Base-by-base conservation (phyloP, 2,797 vertebrate genomes). In the Parambassis ranga region DNA sequence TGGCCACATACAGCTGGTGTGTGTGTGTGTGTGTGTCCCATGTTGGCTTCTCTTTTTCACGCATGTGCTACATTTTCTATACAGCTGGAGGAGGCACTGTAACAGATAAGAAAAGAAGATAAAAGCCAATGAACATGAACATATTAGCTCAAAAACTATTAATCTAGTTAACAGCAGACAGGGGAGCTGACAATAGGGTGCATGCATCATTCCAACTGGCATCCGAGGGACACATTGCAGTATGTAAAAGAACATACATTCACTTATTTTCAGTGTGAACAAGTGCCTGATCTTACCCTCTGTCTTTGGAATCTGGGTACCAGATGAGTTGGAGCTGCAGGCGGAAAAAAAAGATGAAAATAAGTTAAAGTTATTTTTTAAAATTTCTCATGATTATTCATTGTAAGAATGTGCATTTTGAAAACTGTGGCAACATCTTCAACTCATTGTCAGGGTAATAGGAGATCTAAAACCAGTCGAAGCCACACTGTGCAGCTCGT, bases 41-140 rank as follows among this genome's bases (percentile, higher is more conserved):
- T 37, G 53, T 46, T 2, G 16, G 49, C 47, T 49, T 56, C 44
- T 15, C 43, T 70, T 6, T 51, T 35, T 30, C 50, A 60, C 18
- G 35, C 33, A 20, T 16, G 36, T 37, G 18, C 4, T 14, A 5
- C n/a, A 20, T 52, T 63, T 69, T 71, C 85, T 90, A 93, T 49
- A 92, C 91, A 39, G 90, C 86, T 77, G 91, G 91, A 78, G 89
- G 79, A 30, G 92, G 91, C 39, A 90, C 93, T 94, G 82, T 35
- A 32, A 36, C 61, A 61, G 57, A 59, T 64, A 38, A 61, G 9
- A 6, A 53, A 27, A 33, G 0, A 53, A 43, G n/a, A 46, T 44
- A 1, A 28, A 15, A 64, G 11, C 46, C 11, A 20, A 7, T 8
- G 15, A 18, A 2, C 65, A 2, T n/a, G 36, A 36, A 23, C 24